Conservation (phyloP, 23 tunicate genomes). For the Trididemnum clinides region DNA sequence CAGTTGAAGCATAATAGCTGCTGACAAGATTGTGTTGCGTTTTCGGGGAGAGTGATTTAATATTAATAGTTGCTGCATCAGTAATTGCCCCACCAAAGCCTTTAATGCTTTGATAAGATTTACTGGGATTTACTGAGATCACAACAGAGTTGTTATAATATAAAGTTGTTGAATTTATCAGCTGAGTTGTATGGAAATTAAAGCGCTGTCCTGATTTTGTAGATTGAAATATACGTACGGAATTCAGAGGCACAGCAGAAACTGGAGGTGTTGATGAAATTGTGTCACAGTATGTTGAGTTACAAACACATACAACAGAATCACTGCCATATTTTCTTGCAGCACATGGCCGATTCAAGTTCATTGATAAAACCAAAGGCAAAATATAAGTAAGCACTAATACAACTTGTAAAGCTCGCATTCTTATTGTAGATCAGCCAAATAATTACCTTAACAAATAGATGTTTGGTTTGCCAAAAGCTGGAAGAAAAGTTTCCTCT, state of each 20-base stretch:
- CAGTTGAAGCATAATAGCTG: conserved; percentile 61
- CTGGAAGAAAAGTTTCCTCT: no score
- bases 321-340: conserved; percentile 55
- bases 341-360: conserved; percentile 59
- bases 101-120: conserved; percentile 69
- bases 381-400: no score
- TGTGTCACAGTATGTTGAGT: conserved; percentile 91
- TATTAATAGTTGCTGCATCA: conserved; percentile 84
- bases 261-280: conserved; percentile 31
- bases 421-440: no score
- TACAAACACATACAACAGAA: conserved; percentile 90
- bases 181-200: conserved; percentile 10
- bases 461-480: no score
- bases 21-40: conserved; percentile 47
- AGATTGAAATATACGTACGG: conserved; percentile 55
- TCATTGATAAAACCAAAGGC: no score
- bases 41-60: conserved; percentile 30
- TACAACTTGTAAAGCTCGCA: no score
- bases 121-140: conserved; percentile 17
- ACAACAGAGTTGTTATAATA: not conserved
- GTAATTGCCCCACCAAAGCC: conserved; percentile 99
- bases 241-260: conserved; percentile 30
- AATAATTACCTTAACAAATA: no score
- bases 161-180: not conserved
- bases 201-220: conserved; percentile 61